Evolutionary conservation across 2,888 invertebrate species (phyloP).

Genomic region (Hirtodrosophila cameraria): DNA sequence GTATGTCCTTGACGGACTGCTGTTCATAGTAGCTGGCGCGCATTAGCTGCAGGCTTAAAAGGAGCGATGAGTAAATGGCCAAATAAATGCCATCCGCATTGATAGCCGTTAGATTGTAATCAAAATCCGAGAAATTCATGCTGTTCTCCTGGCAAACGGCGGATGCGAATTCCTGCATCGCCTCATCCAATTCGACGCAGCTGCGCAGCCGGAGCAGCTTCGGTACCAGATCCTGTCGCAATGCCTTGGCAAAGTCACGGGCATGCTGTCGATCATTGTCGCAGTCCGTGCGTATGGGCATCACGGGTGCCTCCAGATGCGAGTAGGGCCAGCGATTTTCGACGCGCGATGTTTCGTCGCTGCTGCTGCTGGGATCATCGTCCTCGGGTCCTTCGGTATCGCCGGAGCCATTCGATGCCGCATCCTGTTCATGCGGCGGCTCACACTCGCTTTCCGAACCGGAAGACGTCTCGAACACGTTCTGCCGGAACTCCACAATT

Average conservation of each 20-base stretch:
- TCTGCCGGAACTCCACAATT: slow-evolving; percentile 88
- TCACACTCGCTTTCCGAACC: slow-evolving; percentile 88
- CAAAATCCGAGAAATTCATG: slow-evolving; percentile 84
- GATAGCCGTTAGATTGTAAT: slow-evolving; percentile 88
- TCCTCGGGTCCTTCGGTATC: slow-evolving; percentile 90
- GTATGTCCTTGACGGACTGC: slow-evolving; percentile 84
- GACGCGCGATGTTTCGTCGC: slow-evolving; percentile 83
- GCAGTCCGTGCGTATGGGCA: slow-evolving; percentile 86
- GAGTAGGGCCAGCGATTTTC: slow-evolving; percentile 84
- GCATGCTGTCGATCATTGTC: slow-evolving; percentile 95
- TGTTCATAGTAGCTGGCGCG: slow-evolving; percentile 91
- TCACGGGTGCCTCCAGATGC: slow-evolving; percentile 83
- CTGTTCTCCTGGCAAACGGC: slow-evolving; percentile 92
- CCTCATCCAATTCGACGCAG: slow-evolving; percentile 95
- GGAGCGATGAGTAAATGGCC: slow-evolving; percentile 93
- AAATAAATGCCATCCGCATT: slow-evolving; percentile 98
- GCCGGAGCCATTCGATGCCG: slow-evolving; percentile 90
- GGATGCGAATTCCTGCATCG: slow-evolving; percentile 95
- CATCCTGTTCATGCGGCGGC: slow-evolving; percentile 87
- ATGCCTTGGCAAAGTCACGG: slow-evolving; percentile 91
- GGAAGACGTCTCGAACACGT: slow-evolving; percentile 86
- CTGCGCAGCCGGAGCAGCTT: slow-evolving; percentile 90
- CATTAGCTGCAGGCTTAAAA: slow-evolving; percentile 92
- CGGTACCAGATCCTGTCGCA: slow-evolving; percentile 90
- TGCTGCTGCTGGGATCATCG: slow-evolving; percentile 85